phyloP scores from a whole-genome alignment of 1,140 invertebrate species.

The Plutomurus gul region DNA sequence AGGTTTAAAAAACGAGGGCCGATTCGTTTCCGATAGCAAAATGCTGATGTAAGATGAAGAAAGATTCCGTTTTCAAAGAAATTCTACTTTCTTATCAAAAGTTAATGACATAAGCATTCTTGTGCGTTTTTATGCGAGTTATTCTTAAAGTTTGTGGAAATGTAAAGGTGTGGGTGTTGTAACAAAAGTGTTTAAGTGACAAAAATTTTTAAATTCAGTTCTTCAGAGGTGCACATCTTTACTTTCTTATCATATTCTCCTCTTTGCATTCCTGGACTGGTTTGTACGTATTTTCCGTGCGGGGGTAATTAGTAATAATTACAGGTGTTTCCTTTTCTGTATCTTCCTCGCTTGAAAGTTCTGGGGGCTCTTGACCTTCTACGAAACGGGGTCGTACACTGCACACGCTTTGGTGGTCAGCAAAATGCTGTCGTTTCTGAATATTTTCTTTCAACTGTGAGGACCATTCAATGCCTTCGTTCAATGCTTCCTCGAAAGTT shows the following conservation, averaged over 20 bases:
- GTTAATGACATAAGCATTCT: too few relatives aligned
- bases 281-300: not conserved
- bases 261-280: not conserved
- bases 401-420: slow-evolving; percentile 29
- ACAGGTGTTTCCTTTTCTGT: not conserved
- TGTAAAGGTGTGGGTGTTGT: too few relatives aligned
- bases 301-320: not conserved
- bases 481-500: slow-evolving; percentile 8
- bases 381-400: not conserved
- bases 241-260: not conserved
- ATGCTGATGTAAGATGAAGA: too few relatives aligned
- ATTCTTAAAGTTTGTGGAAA: too few relatives aligned
- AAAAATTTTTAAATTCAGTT: too few relatives aligned
- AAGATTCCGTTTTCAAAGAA: too few relatives aligned
- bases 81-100: too few relatives aligned
- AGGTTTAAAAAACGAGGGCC: too few relatives aligned
- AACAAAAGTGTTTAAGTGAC: too few relatives aligned
- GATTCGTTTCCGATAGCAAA: too few relatives aligned
- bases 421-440: not conserved
- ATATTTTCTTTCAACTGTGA: slow-evolving; percentile 24
- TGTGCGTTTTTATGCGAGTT: too few relatives aligned
- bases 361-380: not conserved
- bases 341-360: not conserved
- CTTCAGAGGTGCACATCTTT: not conserved
- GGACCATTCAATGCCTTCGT: slow-evolving; percentile 19